Percentiles rank a stretch among this genome's conserved stretches.
phyloP scores from a whole-genome alignment of 2,113 vertebrate genomes.

The Pseudopodoces humilis region DNA sequence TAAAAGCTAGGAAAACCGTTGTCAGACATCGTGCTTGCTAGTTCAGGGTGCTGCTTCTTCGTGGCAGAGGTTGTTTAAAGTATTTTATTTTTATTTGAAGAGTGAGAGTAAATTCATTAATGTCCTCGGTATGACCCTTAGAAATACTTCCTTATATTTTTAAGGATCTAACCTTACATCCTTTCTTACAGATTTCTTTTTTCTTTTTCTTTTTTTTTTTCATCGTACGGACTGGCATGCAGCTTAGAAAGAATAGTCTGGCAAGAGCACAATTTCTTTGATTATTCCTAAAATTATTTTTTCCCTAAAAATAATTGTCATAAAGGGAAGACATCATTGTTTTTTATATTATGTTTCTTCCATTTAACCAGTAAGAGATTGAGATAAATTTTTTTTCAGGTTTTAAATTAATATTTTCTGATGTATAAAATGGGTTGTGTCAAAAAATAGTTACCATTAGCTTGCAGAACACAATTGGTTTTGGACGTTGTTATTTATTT shows the following conservation, averaged over 20 bases:
- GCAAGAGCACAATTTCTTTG: not conserved
- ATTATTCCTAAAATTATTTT: not conserved
- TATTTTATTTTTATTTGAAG: constrained; percentile 64
- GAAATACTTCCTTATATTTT: constrained; percentile 54
- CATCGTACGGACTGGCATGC: not conserved
- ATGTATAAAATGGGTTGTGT: not conserved
- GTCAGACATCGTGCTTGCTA: not conserved
- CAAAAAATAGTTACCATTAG: not conserved
- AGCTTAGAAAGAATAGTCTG: not conserved
- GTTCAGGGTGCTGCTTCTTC: constrained; percentile 43
- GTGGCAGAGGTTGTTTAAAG: constrained; percentile 42
- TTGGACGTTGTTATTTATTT: not conserved
- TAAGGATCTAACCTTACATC: not conserved
- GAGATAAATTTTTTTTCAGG: not conserved
- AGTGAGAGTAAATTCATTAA: constrained; percentile 68
- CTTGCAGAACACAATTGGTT: not conserved
- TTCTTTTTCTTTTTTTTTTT: not conserved
- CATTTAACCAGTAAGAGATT: not conserved
- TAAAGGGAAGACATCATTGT: not conserved
- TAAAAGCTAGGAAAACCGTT: not conserved
- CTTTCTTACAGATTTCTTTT: not conserved
- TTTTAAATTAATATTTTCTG: not conserved
- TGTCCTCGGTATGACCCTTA: constrained; percentile 63
- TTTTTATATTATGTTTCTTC: not conserved
- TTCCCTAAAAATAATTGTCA: not conserved